Evolutionary conservation across 30 jellyfish, hydroid and myxozoan species (phyloP).

Genomic region (Cassiopea andromeda): DNA sequence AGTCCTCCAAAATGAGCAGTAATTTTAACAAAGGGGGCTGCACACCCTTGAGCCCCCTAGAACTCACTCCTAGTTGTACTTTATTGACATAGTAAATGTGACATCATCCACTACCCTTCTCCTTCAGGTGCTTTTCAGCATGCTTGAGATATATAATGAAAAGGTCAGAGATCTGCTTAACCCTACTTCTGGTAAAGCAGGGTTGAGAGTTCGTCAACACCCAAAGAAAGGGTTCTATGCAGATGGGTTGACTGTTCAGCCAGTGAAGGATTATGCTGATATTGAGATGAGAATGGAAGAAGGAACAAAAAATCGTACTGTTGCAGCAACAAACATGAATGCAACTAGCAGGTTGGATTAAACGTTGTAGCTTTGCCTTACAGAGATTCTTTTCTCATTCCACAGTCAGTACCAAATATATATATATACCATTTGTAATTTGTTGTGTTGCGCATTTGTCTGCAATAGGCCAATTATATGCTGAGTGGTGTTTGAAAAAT

Average conservation of each 20-base stretch:
- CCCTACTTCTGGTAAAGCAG: slow-evolving; percentile 65
- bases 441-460: no score
- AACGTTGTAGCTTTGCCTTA: not conserved
- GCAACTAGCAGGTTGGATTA: slow-evolving; percentile 90
- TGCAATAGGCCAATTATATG: no score
- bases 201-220: slow-evolving; percentile 78
- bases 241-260: slow-evolving; percentile 70
- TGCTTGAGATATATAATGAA: slow-evolving; percentile 94
- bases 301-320: slow-evolving; percentile 89
- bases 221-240: slow-evolving; percentile 93
- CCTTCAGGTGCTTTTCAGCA: slow-evolving; percentile 78
- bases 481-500: no score
- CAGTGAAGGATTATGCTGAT: slow-evolving; percentile 78
- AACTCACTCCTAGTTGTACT: no score
- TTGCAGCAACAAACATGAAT: slow-evolving; percentile 90
- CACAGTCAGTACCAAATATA: no score
- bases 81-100: not conserved
- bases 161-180: slow-evolving; percentile 83
- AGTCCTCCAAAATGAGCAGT: no score
- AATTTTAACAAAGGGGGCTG: no score
- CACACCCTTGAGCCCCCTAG: no score
- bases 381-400: not conserved
- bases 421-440: no score
- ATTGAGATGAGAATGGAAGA: slow-evolving; percentile 83
- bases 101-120: not conserved